A percentile compares a stretch with the other conserved stretches of the same genome.
phyloP scores from a whole-genome alignment of 1,140 invertebrate genomes.

The Augochlora pura region DNA sequence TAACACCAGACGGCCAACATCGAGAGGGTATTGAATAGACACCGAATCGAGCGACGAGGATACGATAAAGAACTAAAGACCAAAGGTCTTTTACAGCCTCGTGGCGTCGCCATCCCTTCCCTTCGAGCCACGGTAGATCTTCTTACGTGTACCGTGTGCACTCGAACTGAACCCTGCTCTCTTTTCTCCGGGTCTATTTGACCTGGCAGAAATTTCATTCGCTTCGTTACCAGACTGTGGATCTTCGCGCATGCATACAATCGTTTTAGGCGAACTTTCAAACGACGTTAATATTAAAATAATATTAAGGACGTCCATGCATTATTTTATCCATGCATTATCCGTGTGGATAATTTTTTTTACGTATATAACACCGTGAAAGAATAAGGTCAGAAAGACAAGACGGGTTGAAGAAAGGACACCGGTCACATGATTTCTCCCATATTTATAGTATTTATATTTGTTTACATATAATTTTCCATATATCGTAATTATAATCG shows the following conservation, averaged over 20 bases:
- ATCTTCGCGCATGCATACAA: too few species aligned
- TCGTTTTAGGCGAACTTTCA: too few species aligned
- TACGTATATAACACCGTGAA: background rate
- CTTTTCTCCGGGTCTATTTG: too few species aligned
- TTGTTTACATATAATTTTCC: constrained; percentile 67
- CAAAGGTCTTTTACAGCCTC: constrained; percentile 23
- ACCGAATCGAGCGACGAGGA: constrained; percentile 40
- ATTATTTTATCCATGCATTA: too few species aligned
- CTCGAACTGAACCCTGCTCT: too few species aligned
- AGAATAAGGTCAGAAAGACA: background rate
- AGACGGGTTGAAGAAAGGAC: constrained; percentile 4
- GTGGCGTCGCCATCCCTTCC: background rate
- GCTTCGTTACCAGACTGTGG: too few species aligned
- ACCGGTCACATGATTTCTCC: constrained; percentile 30
- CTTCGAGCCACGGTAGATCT: background rate
- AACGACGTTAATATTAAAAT: too few species aligned
- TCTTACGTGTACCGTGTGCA: too few species aligned
- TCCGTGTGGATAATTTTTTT: too few species aligned
- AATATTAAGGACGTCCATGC: too few species aligned
- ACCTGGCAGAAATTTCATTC: too few species aligned
- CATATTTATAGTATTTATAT: constrained; percentile 69
- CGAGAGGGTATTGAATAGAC: constrained; percentile 49
- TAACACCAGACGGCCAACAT: constrained; percentile 1
- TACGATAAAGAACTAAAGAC: constrained; percentile 51
- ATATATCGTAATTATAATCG: constrained; percentile 68